Conservation (phyloP, 2,888 invertebrate genomes). For the Desoria tigrina region DNA sequence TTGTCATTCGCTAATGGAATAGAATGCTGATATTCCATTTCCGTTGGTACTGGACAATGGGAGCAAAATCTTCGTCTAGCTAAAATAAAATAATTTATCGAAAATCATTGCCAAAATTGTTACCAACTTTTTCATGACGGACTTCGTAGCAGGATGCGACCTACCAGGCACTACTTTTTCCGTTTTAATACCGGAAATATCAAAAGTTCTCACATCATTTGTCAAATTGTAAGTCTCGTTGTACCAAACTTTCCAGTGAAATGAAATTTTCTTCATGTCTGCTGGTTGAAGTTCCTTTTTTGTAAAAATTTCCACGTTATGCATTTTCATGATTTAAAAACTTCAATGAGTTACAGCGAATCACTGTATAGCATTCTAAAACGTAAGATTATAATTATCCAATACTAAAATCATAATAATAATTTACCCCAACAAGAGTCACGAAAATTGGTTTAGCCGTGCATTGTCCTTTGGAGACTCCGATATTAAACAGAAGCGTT, state of each 20-base stretch:
- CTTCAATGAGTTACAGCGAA: no score
- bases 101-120: no score
- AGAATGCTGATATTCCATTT: not conserved
- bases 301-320: no score
- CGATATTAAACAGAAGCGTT: not conserved
- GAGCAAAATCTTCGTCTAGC: conserved; percentile 9
- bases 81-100: not conserved
- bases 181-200: not conserved
- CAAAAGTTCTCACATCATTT: not conserved
- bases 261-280: not conserved
- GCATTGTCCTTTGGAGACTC: not conserved
- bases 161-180: no score
- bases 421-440: no score
- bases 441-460: no score
- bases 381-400: no score
- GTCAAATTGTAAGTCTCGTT: not conserved
- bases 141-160: no score
- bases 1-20: conserved; percentile 10
- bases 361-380: no score
- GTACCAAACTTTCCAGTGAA: not conserved
- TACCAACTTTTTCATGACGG: no score
- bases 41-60: conserved; percentile 3
- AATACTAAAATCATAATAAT: no score
- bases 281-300: not conserved
- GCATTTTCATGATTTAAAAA: no score